Conservation (phyloP, 2,113 vertebrate species). For the Muntiacus muntjak region DNA sequence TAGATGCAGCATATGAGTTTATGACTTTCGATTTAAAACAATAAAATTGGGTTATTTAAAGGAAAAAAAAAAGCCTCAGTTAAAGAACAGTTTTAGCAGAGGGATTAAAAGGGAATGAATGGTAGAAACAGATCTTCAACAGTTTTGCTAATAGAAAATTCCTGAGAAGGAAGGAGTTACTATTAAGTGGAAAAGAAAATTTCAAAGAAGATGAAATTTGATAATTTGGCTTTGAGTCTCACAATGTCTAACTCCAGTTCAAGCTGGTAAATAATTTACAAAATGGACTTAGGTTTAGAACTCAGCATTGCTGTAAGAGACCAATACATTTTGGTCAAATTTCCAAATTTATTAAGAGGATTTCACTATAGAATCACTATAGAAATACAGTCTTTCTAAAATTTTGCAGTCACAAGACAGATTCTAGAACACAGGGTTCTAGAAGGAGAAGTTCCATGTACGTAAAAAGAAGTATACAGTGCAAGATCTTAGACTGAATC, state of each 20-base stretch:
- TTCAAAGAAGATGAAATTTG: not conserved
- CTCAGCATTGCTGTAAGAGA: not conserved
- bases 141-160: not conserved
- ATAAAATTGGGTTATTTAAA: not conserved
- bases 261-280: conserved; percentile 11
- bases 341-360: not conserved
- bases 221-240: not conserved
- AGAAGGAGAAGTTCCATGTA: not conserved
- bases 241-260: not conserved
- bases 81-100: not conserved
- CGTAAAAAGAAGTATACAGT: not conserved
- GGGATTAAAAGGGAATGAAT: not conserved
- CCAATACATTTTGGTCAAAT: not conserved
- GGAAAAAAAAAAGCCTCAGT: not conserved
- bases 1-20: not conserved
- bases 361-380: not conserved
- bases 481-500: not conserved
- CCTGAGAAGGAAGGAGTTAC: not conserved
- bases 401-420: not conserved
- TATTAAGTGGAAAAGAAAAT: not conserved
- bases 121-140: not conserved
- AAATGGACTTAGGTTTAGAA: not conserved
- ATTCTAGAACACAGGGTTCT: not conserved
- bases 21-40: conserved; percentile 24
- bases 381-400: conserved; percentile 4